Base-by-base conservation (phyloP, 1,140 invertebrate species). In the Bemisia tabaci region DNA sequence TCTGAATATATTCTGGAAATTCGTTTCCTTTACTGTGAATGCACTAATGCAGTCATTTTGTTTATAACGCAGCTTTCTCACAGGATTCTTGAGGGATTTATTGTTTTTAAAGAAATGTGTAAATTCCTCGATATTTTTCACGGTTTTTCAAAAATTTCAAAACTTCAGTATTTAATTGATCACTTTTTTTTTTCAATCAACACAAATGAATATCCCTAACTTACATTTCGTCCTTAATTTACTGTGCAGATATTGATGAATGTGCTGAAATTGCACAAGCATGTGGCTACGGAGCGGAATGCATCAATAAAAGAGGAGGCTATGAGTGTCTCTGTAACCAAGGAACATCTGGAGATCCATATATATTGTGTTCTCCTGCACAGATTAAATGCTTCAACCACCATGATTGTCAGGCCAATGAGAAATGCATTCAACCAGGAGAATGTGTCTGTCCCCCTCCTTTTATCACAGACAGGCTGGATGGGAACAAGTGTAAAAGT, bases 361-460 rank as follows among this genome's bases (percentile, higher is more conserved):
- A 67, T n/a, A 62, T 95, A 92, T 73, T 89, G 1, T 94, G 91
- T 73, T 84, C 89, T 22, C 84, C 89, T 17, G 85, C 86, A 63
- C 89, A 91, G 73, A 86, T 91, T 62, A 81, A 86, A 67, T 95
- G 92, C 73, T 82, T 87, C 0, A 85, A 82, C 67, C 89, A 94
- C 73, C 84, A 82, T 63, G 91, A 95, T 72, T 96, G 93, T 74
- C 84, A 84, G 61, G 74, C 84, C 0, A 95, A 95, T 75, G 91
- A 95, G 77, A 89, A 92, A 77, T 96, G 93, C 75, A 85, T 93
- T 12, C 88, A 94, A 74, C 91, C 91, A 0, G 92, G 91, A 1
- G 87, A 92, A 78, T 95, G 92, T 74, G 82, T 93, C 1, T 94
- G 91, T 75, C 90, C 89, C 25, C 90, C 91, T 22, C 92, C 91